Base-by-base conservation (phyloP, 2,797 vertebrate species). In the Alauda arvensis region DNA sequence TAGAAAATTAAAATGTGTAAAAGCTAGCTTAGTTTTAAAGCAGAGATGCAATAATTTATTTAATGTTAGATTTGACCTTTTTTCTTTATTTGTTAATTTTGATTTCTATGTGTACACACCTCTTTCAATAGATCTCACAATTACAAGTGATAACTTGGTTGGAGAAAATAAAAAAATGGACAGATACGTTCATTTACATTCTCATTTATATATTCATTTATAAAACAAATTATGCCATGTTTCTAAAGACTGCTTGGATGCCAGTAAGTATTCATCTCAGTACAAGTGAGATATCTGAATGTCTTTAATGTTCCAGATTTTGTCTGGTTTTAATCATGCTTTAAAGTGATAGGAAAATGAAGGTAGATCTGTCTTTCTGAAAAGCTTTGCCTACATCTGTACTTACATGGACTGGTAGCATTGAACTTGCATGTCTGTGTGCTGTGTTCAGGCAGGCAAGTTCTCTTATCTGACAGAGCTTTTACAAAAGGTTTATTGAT, bases 401-500 rank as follows among this genome's bases (percentile, higher is more conserved):
- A 24, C 37, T 77, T 83, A 77, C 34, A 49, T 40, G 46, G 61
- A 42, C 46, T 77, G 37, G 57, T 72, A 80, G 67, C 77, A 86
- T 51, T 85, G 69, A 89, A 86, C 66, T 76, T 55, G 45, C 48
- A n/a, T 84, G 77, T 91, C 77, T 33, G 0, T 29, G 28, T 84
- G 31, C 72, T 63, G 29, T 67, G 56, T 40, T 33, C 65, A 70
- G 63, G 55, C 78, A 67, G 81, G 52, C 77, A 59, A 48, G 63
- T 84, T 86, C 40, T 77, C 77, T 70, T 84, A 88, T 78, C 61
- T 89, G 45, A 34, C 65, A 94, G 79, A 75, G n/a, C 66, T 68
- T 71, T 15, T 39, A 92, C 86, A 92, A 91, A 92, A 93, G 80
- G 39, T 82, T 93, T 93, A 90, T 93, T 83, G 24, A 94, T 62